Percentiles rank a stretch among this genome's conserved stretches.
phyloP scores from a whole-genome alignment of 2,888 invertebrate genomes.

The Byasa hedistus region DNA sequence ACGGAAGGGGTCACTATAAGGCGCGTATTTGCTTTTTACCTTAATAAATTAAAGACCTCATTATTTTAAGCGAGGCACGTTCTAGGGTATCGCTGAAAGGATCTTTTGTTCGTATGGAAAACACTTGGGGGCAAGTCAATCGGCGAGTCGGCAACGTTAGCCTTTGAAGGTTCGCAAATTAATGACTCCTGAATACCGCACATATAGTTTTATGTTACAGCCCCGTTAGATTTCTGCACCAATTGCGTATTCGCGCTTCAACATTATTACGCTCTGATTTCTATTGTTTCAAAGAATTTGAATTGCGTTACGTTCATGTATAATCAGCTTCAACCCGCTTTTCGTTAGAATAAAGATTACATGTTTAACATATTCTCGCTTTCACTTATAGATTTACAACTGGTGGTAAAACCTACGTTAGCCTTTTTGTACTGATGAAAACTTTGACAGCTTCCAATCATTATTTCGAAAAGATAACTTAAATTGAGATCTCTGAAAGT shows the following conservation, averaged over 20 bases:
- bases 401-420: too few species aligned
- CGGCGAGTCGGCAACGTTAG: conserved; percentile 52
- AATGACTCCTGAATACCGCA: conserved; percentile 59
- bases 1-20: conserved; percentile 40
- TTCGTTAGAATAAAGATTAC: not conserved
- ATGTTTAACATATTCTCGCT: not conserved
- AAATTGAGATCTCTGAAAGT: too few species aligned
- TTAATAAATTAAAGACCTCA: conserved; percentile 69
- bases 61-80: conserved; percentile 70
- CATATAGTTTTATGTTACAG: conserved; percentile 55
- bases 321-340: not conserved
- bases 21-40: conserved; percentile 45
- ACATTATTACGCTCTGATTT: conserved; percentile 11
- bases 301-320: not conserved
- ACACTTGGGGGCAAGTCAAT: conserved; percentile 75
- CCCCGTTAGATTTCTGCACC: conserved; percentile 37
- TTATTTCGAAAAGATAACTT: too few species aligned
- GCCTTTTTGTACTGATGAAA: too few species aligned
- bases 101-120: conserved; percentile 70
- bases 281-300: conserved; percentile 3
- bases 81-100: conserved; percentile 63
- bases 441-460: too few species aligned
- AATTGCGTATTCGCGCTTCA: conserved; percentile 9
- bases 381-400: not conserved
- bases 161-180: conserved; percentile 71